These are phyloP conservation scores for Myotis myotis DNA, from an alignment of 2,797 vertebrate genomes.

Conservation along the genomic window DNA sequence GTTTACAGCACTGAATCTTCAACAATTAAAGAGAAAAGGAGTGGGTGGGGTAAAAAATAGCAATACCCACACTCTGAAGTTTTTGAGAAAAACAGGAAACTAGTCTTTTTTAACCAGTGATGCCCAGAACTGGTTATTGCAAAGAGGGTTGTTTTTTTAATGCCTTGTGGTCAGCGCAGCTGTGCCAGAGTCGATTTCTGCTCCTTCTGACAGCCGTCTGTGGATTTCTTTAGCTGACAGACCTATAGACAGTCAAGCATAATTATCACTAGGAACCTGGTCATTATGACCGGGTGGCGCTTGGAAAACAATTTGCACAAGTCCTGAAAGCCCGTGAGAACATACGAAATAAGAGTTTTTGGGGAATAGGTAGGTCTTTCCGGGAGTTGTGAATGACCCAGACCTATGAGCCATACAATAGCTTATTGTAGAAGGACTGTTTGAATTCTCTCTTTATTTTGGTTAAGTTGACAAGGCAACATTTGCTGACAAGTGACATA, in stretches of 20 bases:
- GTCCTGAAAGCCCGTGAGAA: conserved; percentile 39
- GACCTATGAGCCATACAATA: conserved; percentile 2
- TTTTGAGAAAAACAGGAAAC: conserved; percentile 82
- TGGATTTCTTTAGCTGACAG: conserved; percentile 73
- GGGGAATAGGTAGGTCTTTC: conserved; percentile 48
- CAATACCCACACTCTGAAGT: conserved; percentile 75
- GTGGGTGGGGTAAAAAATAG: conserved; percentile 78
- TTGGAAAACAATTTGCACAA: conserved; percentile 66
- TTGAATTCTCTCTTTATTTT: conserved; percentile 63
- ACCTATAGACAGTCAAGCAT: conserved; percentile 36
- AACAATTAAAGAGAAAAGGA: conserved; percentile 77
- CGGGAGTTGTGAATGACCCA: conserved; percentile 43
- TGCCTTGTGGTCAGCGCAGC: conserved; percentile 77
- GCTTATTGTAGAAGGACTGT: conserved; percentile 17
- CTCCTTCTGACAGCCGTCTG: conserved; percentile 65
- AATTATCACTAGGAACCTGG: conserved; percentile 56
- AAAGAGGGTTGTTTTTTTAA: conserved; percentile 75
- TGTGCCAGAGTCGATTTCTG: conserved; percentile 64
- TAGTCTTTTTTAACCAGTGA: conserved; percentile 79
- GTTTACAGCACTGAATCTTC: conserved; percentile 71
- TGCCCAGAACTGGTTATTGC: conserved; percentile 78
- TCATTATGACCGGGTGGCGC: conserved; percentile 59
- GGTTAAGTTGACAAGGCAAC: conserved; percentile 29
- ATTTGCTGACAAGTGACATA: background rate
- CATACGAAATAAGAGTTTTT: conserved; percentile 47